Base-by-base conservation (phyloP, 1,140 invertebrate species). In the Aporrectodea caliginosa region DNA sequence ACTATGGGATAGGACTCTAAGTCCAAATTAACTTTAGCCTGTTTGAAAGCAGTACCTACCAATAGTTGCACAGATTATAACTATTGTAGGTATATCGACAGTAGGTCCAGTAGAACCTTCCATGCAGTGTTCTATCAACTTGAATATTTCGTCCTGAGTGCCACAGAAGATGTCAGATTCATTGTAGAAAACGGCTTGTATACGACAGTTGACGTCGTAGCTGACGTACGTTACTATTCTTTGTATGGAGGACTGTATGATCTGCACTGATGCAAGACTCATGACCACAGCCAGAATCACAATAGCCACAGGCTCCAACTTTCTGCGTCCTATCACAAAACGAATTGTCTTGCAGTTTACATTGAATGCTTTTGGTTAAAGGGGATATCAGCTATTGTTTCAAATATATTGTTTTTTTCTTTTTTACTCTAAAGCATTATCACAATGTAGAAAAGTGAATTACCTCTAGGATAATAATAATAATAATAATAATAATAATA, bases 1-100 rank as follows among this genome's bases (percentile, higher is more conserved):
- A n/a, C n/a, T n/a, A n/a, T n/a, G n/a, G n/a, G n/a, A n/a, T n/a
- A n/a, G n/a, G n/a, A n/a, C n/a, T n/a, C n/a, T n/a, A n/a, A n/a
- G n/a, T n/a, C n/a, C n/a, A n/a, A n/a, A n/a, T n/a, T n/a, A n/a
- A n/a, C n/a, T n/a, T n/a, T n/a, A n/a, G n/a, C n/a, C n/a, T n/a
- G n/a, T n/a, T n/a, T n/a, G n/a, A n/a, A n/a, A n/a, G n/a, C 2
- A 75, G 33, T 22, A 81, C 82, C 72, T 82, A 86, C 86, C 84
- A 58, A 90, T 84, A 27, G 89, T 89, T 16, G 82, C 80, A 31
- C 83, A 81, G 81, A 87, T 84, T 27, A 90, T 90, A 6, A 83
- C 83, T 34, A 89, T 83, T 1, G 88, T 88, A 0, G 82, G 69
- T 1, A 84, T 73, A 69, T 86, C 84, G 43, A 80, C 78, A 1